Evolutionary conservation across 2,113 vertebrate species (phyloP).

Genomic region (Ctenodactylus gundi): DNA sequence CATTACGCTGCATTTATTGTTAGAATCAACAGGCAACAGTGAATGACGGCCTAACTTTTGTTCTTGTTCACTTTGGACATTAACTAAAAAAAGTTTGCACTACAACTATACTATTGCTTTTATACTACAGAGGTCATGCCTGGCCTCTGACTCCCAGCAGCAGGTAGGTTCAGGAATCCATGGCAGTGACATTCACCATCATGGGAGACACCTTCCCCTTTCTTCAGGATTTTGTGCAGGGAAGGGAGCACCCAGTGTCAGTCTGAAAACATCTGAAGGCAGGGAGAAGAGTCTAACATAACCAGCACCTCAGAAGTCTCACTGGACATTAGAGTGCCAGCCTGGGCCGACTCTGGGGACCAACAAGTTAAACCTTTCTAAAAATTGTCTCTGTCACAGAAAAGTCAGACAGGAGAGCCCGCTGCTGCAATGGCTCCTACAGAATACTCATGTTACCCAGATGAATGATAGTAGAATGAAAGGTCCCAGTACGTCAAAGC

Average conservation of each 20-base stretch:
- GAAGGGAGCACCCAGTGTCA: not conserved
- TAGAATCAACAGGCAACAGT: constrained; percentile 46
- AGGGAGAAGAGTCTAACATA: not conserved
- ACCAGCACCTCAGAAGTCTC: not conserved
- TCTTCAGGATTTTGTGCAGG: not conserved
- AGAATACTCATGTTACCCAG: not conserved
- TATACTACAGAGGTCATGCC: not conserved
- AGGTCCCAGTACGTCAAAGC: not conserved
- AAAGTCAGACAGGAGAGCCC: not conserved
- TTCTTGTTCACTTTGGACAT: not conserved
- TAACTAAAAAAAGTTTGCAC: not conserved
- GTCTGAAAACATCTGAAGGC: not conserved
- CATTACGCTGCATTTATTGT: constrained; percentile 61
- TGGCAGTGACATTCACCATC: not conserved
- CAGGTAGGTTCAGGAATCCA: not conserved
- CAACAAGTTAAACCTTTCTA: not conserved
- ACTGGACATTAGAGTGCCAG: not conserved
- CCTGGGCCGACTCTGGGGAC: not conserved
- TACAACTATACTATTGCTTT: not conserved
- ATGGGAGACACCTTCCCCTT: not conserved
- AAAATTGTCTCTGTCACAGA: not conserved
- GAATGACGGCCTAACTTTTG: not conserved
- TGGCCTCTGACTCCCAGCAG: constrained; percentile 8
- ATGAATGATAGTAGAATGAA: not conserved
- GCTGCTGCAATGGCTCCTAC: not conserved